These are phyloP conservation scores for Sycophaga agraensis DNA, from an alignment of 1,140 invertebrate genomes.

Conservation along the genomic window DNA sequence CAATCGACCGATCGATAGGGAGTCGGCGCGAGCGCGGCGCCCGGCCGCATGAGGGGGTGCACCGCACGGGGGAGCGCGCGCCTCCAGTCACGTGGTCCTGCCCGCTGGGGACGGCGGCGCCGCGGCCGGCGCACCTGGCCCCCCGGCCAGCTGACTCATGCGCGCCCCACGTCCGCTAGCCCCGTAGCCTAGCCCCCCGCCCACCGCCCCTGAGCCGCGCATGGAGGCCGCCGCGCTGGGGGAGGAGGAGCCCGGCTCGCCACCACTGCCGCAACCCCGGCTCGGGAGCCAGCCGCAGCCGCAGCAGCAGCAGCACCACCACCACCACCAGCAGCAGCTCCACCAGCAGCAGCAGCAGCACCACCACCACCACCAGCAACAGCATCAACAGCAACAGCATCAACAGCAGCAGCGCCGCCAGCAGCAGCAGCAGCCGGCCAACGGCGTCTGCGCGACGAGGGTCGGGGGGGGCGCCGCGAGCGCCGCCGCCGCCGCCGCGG, in stretches of 20 bases:
- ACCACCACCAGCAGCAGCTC: background rate
- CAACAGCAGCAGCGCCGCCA: background rate
- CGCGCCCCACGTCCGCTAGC: too few relatives aligned
- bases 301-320: background rate
- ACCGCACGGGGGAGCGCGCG: too few relatives aligned
- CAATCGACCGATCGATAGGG: too few relatives aligned
- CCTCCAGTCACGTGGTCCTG: too few relatives aligned
- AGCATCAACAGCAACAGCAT: background rate
- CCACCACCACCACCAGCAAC: background rate
- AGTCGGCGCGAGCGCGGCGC: too few relatives aligned
- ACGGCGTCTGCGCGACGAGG: background rate
- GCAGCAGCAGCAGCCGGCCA: background rate
- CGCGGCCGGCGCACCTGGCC: too few relatives aligned
- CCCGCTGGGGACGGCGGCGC: too few relatives aligned
- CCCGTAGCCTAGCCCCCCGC: background rate
- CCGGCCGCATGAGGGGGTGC: too few relatives aligned
- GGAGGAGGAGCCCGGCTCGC: too few relatives aligned
- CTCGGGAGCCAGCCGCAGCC: background rate
- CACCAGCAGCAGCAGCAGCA: background rate
- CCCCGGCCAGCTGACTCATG: too few relatives aligned
- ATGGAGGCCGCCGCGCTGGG: background rate
- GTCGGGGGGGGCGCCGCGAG: too few relatives aligned
- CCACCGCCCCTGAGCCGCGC: background rate
- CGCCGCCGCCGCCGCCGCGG: background rate
- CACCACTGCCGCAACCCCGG: background rate